Evolutionary conservation across 2,113 vertebrate genomes (phyloP).

Genomic region (Anser cygnoides): DNA sequence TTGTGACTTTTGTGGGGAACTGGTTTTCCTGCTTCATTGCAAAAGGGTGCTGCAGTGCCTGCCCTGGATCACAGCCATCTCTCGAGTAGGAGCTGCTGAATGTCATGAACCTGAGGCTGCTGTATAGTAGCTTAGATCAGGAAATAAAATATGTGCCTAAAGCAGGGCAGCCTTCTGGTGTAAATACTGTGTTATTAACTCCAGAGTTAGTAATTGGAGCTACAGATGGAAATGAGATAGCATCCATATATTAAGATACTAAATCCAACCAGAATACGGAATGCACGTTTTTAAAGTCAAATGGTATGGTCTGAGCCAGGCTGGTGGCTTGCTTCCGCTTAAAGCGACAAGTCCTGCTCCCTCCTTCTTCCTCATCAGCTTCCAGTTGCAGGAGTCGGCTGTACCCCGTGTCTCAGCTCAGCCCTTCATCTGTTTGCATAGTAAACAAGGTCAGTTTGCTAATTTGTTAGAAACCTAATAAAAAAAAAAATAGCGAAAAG

Average conservation of each 20-base stretch:
- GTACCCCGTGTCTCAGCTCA: not conserved
- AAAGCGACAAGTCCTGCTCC: not conserved
- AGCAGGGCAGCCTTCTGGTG: not conserved
- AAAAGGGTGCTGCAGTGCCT: not conserved
- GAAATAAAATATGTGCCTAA: not conserved
- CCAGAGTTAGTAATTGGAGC: not conserved
- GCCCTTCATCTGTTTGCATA: not conserved
- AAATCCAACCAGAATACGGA: not conserved
- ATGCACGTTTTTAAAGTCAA: not conserved
- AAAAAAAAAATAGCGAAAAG: not conserved
- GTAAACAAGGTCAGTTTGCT: not conserved
- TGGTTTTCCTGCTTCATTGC: not conserved
- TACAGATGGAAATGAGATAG: not conserved
- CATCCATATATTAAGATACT: not conserved
- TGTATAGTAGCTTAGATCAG: not conserved
- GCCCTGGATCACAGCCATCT: fast-evolving
- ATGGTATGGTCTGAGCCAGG: not conserved
- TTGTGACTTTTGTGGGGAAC: not conserved
- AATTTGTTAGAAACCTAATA: not conserved
- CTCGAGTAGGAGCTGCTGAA: not conserved
- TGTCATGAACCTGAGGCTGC: not conserved
- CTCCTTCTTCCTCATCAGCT: not conserved
- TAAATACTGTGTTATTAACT: not conserved
- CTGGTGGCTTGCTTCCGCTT: not conserved
- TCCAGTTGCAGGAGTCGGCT: not conserved